These are phyloP conservation scores for Orthochromis indermauri DNA, from an alignment of 2,113 vertebrate genomes.

Conservation along the genomic window DNA sequence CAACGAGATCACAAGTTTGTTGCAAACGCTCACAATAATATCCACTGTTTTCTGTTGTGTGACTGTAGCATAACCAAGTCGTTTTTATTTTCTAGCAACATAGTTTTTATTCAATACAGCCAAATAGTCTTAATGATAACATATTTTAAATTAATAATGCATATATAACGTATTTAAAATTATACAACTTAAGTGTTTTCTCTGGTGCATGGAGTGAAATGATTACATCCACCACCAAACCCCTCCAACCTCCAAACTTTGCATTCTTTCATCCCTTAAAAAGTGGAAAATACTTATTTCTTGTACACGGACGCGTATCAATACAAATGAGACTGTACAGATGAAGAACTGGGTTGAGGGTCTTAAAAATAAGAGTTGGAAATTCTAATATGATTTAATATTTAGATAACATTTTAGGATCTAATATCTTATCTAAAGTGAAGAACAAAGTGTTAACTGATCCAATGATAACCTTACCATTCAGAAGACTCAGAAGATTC, in stretches of 20 bases:
- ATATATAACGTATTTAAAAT: not conserved
- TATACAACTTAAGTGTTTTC: not conserved
- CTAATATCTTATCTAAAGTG: not conserved
- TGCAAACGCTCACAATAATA: not conserved
- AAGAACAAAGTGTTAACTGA: not conserved
- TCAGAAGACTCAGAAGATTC: not conserved
- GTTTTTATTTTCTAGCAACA: not conserved
- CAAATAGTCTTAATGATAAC: not conserved
- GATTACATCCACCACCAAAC: not conserved
- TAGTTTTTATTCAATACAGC: not conserved
- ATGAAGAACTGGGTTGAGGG: not conserved
- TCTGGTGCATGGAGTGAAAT: not conserved
- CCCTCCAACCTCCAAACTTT: not conserved
- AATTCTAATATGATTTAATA: not conserved
- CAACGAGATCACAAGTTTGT: not conserved
- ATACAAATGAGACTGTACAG: not conserved
- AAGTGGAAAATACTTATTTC: not conserved
- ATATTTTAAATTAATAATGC: not conserved
- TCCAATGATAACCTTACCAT: not conserved
- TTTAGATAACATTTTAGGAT: not conserved
- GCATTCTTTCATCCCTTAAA: not conserved
- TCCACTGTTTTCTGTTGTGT: not conserved
- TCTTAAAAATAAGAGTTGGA: not conserved
- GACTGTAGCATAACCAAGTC: not conserved
- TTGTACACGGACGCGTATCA: not conserved